Evolutionary conservation across 2,113 vertebrate genomes (phyloP).

Genomic region (Heterotilapia buettikoferi): DNA sequence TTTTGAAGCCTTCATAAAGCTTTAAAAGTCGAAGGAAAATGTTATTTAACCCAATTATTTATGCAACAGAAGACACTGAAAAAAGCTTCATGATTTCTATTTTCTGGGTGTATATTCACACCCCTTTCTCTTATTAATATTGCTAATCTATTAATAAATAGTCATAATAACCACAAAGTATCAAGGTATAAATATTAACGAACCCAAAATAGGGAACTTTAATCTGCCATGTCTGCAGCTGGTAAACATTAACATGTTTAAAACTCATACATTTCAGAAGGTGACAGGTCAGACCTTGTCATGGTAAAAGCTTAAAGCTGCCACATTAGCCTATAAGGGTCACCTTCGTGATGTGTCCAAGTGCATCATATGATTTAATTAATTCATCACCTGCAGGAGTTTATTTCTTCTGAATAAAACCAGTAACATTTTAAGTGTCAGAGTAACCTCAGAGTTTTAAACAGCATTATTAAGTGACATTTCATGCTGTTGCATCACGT

Average conservation of each 20-base stretch:
- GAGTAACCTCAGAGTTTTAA: background rate
- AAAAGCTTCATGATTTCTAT: background rate
- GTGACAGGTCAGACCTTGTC: background rate
- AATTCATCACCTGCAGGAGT: background rate
- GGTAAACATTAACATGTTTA: background rate
- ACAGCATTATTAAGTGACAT: background rate
- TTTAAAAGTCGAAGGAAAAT: background rate
- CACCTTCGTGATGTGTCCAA: background rate
- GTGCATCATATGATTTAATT: background rate
- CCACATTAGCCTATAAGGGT: background rate
- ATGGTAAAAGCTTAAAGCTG: background rate
- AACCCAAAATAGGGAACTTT: background rate
- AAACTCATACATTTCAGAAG: background rate
- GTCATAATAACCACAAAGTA: background rate
- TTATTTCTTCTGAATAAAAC: background rate
- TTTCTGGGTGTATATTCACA: background rate
- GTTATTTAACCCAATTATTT: background rate
- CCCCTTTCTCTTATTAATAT: background rate
- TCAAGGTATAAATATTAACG: background rate
- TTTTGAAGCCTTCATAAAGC: background rate
- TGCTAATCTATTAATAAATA: background rate
- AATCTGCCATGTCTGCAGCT: background rate
- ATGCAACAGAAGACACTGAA: background rate
- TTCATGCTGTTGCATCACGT: rapidly evolving
- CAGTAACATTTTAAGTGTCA: background rate